Percentiles rank a stretch among this genome's conserved stretches.
Evolutionary conservation across 1,140 invertebrate genomes (phyloP).

Genomic region (Druon quercuslanigerum): DNA sequence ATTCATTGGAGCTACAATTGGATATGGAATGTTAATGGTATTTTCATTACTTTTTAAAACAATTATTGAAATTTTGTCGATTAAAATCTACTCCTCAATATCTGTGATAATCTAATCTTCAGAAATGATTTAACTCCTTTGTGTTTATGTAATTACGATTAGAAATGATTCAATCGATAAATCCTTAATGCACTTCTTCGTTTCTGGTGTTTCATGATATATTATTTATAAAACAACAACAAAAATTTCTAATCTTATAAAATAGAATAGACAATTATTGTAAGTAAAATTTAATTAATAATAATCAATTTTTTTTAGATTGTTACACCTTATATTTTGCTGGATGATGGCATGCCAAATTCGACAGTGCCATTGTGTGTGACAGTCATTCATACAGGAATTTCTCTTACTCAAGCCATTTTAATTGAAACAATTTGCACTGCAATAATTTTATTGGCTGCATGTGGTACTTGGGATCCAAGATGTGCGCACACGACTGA

Average conservation of each 20-base stretch:
- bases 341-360: constrained; percentile 53
- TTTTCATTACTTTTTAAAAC: constrained; percentile 26
- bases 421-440: constrained; percentile 79
- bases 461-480: constrained; percentile 81
- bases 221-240: too few relatives aligned
- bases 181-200: constrained; percentile 3
- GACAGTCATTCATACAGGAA: constrained; percentile 76
- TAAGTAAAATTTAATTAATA: not conserved
- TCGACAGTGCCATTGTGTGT: constrained; percentile 75
- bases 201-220: too few relatives aligned
- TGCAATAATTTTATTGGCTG: constrained; percentile 77
- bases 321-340: constrained; percentile 72
- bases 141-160: not conserved
- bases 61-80: not conserved
- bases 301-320: constrained; percentile 47
- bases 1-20: constrained; percentile 82
- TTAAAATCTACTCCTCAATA: not conserved
- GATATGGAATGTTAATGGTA: constrained; percentile 81
- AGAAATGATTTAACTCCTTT: not conserved
- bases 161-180: constrained; percentile 1
- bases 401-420: constrained; percentile 72
- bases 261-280: too few relatives aligned
- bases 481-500: constrained; percentile 77
- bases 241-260: too few relatives aligned
- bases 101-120: not conserved